phyloP scores from a whole-genome alignment of 2,888 invertebrate species.

The Stenolophus ochropezus region DNA sequence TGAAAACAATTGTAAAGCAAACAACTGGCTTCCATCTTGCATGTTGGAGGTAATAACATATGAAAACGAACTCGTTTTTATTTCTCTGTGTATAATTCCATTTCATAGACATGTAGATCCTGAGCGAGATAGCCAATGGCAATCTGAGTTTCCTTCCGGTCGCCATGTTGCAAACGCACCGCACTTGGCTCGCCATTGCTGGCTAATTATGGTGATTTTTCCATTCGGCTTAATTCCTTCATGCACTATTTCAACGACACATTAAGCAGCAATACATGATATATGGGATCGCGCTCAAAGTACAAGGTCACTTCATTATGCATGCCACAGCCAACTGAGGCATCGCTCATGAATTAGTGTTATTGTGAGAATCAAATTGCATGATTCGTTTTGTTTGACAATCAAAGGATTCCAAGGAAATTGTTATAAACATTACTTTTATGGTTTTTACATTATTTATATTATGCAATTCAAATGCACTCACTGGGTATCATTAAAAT shows the following conservation, averaged over 20 bases:
- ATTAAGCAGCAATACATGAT: slow-evolving; percentile 3
- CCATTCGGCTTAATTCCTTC: slow-evolving; percentile 29
- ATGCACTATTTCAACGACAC: slow-evolving; percentile 44
- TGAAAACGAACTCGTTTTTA: slow-evolving; percentile 49
- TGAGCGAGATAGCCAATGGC: slow-evolving; percentile 55
- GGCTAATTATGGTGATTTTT: slow-evolving; percentile 28
- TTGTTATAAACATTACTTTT: slow-evolving; percentile 1
- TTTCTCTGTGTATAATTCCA: slow-evolving; percentile 52
- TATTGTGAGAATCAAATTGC: slow-evolving; percentile 13
- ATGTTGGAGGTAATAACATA: slow-evolving; percentile 44
- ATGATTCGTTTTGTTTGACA: background rate
- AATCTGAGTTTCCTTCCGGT: slow-evolving; percentile 59
- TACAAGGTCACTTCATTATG: slow-evolving; percentile 33
- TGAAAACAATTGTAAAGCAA: background rate
- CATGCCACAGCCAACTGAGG: background rate
- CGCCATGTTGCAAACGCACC: slow-evolving; percentile 53
- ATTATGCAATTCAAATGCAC: background rate
- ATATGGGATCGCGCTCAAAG: slow-evolving; percentile 29
- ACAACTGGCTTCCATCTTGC: background rate
- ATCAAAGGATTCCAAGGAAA: background rate
- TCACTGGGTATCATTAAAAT: background rate
- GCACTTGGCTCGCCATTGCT: slow-evolving; percentile 9
- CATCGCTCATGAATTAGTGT: slow-evolving; percentile 31
- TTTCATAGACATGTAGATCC: slow-evolving; percentile 57
- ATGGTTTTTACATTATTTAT: background rate